These are phyloP conservation scores for Montipora foliosa DNA, from an alignment of 64 coral and sea anemone species.

Conservation along the genomic window DNA sequence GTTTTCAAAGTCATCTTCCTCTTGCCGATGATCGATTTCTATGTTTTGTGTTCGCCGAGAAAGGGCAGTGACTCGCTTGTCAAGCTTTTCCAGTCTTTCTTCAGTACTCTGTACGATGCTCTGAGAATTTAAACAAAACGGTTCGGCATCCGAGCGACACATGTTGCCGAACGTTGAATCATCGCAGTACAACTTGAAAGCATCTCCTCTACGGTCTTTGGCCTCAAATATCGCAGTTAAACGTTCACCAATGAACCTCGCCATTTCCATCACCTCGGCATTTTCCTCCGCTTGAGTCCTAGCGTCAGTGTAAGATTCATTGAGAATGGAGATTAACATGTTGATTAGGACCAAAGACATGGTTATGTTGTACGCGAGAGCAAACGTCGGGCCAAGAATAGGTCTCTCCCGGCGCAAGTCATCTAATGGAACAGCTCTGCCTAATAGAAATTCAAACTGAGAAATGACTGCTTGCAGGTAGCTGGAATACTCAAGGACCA, in stretches of 20 bases:
- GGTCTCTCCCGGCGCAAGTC: not conserved
- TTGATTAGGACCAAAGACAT: constrained; percentile 12
- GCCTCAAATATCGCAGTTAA: not conserved
- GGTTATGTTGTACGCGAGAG: not conserved
- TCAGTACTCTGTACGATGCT: constrained; percentile 8
- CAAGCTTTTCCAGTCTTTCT: not conserved
- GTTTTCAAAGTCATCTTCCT: constrained; percentile 17
- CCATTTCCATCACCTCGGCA: constrained; percentile 31
- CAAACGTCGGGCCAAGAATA: not conserved
- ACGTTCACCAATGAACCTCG: constrained; percentile 7
- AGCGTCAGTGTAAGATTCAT: constrained; percentile 6
- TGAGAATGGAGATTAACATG: constrained; percentile 12
- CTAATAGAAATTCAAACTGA: constrained; percentile 24
- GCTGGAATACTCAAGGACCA: not conserved
- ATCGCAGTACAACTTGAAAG: constrained; percentile 22
- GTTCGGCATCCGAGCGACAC: constrained; percentile 26
- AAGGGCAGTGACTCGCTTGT: not conserved
- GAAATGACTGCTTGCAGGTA: constrained; percentile 4
- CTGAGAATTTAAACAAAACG: constrained; percentile 33
- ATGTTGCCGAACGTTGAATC: constrained; percentile 7
- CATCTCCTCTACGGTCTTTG: not conserved
- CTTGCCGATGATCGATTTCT: not conserved
- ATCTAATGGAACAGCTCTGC: constrained; percentile 19
- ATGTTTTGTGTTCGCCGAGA: constrained; percentile 3
- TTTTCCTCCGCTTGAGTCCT: constrained; percentile 2